Base-by-base conservation (phyloP, 2,113 vertebrate genomes). In the Tetraodon nigroviridis region DNA sequence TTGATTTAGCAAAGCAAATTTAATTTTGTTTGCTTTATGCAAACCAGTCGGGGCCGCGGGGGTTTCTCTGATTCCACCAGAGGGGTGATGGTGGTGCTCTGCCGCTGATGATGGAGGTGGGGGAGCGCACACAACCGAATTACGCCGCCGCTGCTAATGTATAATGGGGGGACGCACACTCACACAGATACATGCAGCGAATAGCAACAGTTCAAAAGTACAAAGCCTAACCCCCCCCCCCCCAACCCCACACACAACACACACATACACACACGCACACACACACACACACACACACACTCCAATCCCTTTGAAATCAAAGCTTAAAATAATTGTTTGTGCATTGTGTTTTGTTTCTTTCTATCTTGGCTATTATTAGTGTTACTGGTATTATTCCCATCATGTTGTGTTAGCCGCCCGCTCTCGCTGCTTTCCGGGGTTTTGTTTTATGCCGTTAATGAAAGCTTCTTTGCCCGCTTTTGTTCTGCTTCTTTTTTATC, bases 21-120 rank as follows among this genome's bases (percentile, higher is more conserved):
- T 94, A 98, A 99, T 98, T 97, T 97, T 97, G 94, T 99, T 98
- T 98, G 94, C 94, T 97, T 98, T 99, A 97, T 98, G 94, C 94
- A 99, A 98, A 98, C 94, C 93, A 94, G 91, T 92, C 92, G 88
- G 91, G 93, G 93, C 92, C 92, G 90, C 92, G 89, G 93, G 92
- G 91, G 92, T 94, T 93, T 93, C 93, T 94, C 91, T 94, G 93
- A 93, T 95, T 97, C 94, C 93, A 94, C 93, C 92, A 94, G 93
- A 95, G 94, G 94, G 87, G 82, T 75, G 79, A 81, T 82, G 76
- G 79, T 78, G 92, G 92, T 92, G 76, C 61, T 79, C 60, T 81
- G 75, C 62, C 75, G 71, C 72, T 77, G 84, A 79, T 82, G 84
- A 79, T 84, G 77, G 67, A 73, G 78, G 82, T 70, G 73, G 71